Conservation (phyloP, 2,888 invertebrate genomes). For the Drosophila planitibia region DNA sequence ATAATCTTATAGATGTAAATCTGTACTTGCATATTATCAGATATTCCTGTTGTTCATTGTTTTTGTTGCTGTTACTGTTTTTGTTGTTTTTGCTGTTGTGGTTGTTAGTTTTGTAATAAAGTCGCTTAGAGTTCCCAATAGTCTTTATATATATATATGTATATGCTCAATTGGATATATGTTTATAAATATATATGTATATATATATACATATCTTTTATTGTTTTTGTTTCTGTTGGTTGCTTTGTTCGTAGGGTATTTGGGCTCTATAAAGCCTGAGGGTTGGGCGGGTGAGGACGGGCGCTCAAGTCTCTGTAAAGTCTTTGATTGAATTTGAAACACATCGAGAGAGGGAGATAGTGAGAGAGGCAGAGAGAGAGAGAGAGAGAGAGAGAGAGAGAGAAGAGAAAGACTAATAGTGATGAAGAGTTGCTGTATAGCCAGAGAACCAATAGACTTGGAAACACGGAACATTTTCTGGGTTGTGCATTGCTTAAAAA, state of each 20-base stretch:
- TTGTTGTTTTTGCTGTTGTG: conserved; percentile 2
- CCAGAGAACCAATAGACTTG: conserved; percentile 39
- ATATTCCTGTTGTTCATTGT: conserved; percentile 38
- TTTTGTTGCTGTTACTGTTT: conserved; percentile 21
- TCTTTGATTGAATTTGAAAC: conserved; percentile 57
- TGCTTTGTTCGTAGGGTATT: conserved; percentile 34
- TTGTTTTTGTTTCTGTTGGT: conserved; percentile 5
- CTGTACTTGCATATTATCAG: conserved; percentile 1
- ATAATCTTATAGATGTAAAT: too few species aligned
- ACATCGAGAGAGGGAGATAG: conserved; percentile 28
- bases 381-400: neutral
- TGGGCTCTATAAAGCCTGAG: conserved; percentile 39
- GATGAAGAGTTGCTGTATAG: conserved; percentile 1
- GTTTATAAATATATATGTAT: neutral
- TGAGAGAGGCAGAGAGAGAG: neutral
- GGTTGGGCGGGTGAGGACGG: conserved; percentile 57
- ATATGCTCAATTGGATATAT: neutral
- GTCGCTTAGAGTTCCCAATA: conserved; percentile 35
- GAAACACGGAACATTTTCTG: conserved; percentile 36
- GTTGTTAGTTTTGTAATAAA: conserved; percentile 30
- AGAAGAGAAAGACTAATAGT: neutral
- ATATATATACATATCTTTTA: conserved; percentile 2
- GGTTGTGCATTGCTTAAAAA: conserved; percentile 54
- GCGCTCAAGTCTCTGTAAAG: conserved; percentile 53
- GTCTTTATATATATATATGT: conserved; percentile 18